phyloP scores from a whole-genome alignment of 2,113 vertebrate genomes.

The Theropithecus gelada region DNA sequence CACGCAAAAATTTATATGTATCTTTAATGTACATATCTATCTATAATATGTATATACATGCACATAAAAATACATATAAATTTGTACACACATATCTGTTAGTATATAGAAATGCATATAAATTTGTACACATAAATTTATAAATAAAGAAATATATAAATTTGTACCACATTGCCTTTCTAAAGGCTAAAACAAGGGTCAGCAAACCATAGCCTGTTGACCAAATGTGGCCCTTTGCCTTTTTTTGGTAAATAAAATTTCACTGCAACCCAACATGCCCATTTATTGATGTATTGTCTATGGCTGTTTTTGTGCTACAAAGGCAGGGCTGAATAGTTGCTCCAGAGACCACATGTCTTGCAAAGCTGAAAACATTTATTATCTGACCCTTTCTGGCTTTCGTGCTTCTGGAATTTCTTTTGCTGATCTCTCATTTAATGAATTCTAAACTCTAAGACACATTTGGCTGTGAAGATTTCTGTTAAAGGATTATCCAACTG shows the following conservation, averaged over 20 bases:
- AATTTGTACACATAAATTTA: neutral
- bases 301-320: neutral
- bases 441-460: neutral
- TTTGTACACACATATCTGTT: neutral
- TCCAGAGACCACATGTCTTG: neutral
- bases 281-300: neutral
- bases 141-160: neutral
- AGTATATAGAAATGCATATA: neutral
- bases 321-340: neutral
- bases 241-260: neutral
- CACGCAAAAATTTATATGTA: neutral
- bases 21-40: no score
- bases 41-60: no score
- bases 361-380: neutral
- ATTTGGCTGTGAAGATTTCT: neutral
- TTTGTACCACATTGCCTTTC: neutral
- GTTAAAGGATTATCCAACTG: neutral
- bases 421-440: neutral
- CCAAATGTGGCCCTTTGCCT: neutral
- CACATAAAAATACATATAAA: neutral
- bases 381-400: neutral
- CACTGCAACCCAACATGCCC: neutral
- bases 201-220: neutral
- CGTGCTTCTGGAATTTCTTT: neutral
- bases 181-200: neutral